Conservation (phyloP, 2,888 invertebrate genomes). For the Boloria selene region DNA sequence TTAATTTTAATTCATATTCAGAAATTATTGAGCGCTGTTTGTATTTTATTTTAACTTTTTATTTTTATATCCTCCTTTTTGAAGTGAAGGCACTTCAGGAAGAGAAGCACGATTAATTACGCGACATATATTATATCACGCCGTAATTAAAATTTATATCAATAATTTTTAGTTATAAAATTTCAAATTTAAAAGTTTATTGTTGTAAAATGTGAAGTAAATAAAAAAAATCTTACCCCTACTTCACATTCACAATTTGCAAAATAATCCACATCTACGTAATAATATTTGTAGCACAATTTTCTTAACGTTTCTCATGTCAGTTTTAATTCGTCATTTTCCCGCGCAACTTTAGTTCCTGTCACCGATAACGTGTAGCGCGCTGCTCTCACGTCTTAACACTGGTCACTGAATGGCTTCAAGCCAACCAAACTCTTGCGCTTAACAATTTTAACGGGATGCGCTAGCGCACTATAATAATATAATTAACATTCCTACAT, state of each 20-base stretch:
- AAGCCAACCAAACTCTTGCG: slow-evolving; percentile 47
- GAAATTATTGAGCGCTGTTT: too few relatives aligned
- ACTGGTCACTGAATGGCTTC: slow-evolving; percentile 71
- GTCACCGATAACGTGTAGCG: slow-evolving; percentile 51
- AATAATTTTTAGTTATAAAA: too few relatives aligned
- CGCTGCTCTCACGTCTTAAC: slow-evolving; percentile 59
- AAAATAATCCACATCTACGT: slow-evolving; percentile 31
- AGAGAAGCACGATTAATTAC: too few relatives aligned
- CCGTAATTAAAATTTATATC: too few relatives aligned
- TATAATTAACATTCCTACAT: slow-evolving; percentile 12
- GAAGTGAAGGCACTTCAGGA: too few relatives aligned
- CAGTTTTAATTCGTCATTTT: slow-evolving; percentile 23
- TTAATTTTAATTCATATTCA: too few relatives aligned
- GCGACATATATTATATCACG: too few relatives aligned
- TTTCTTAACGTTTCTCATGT: slow-evolving; percentile 14
- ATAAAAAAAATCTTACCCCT: slow-evolving; percentile 13
- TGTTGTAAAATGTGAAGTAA: background rate
- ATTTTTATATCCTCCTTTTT: too few relatives aligned
- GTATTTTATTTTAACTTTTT: too few relatives aligned
- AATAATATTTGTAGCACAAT: slow-evolving; percentile 19
- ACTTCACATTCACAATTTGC: background rate
- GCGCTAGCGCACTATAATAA: slow-evolving; percentile 42
- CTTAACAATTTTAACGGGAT: slow-evolving; percentile 50
- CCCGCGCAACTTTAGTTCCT: slow-evolving; percentile 50
- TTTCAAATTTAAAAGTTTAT: too few relatives aligned